Conservation (phyloP, 1,140 invertebrate species). For the Lanistes nyassanus region DNA sequence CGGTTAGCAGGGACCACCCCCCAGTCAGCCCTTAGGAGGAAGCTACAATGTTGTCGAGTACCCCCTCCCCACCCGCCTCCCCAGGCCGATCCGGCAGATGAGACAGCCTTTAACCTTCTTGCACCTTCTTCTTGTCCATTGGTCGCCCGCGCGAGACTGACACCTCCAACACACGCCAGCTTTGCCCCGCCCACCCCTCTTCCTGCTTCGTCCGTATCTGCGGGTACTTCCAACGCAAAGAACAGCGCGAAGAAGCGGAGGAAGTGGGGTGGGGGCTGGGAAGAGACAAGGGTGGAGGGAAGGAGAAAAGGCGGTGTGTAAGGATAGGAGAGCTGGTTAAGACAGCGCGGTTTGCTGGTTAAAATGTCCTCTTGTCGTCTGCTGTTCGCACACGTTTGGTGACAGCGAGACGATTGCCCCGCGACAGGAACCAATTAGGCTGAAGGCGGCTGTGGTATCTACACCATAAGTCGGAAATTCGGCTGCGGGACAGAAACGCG, state of each 20-base stretch:
- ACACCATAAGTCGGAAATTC: not conserved
- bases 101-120: not conserved
- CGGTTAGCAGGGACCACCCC: too few species aligned
- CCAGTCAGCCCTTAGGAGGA: too few species aligned
- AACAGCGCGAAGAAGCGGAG: not conserved
- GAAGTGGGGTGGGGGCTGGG: not conserved
- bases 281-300: not conserved
- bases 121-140: not conserved
- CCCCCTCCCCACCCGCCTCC: too few species aligned
- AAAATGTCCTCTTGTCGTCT: slow-evolving; percentile 23
- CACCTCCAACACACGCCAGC: slow-evolving; percentile 2
- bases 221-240: not conserved
- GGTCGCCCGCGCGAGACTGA: slow-evolving; percentile 16
- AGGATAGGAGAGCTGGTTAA: slow-evolving; percentile 10
- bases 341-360: slow-evolving; percentile 17
- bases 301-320: not conserved
- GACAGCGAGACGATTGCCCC: slow-evolving; percentile 10
- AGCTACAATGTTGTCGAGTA: too few species aligned
- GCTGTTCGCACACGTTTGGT: slow-evolving; percentile 5
- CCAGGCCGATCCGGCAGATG: not conserved
- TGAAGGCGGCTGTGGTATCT: too few species aligned
- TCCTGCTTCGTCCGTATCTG: not conserved
- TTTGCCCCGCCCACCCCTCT: slow-evolving; percentile 9
- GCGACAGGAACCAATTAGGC: not conserved
- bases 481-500: not conserved